These are phyloP conservation scores for Propsilocerus akamusi DNA, from an alignment of 1,140 invertebrate species.

Conservation along the genomic window DNA sequence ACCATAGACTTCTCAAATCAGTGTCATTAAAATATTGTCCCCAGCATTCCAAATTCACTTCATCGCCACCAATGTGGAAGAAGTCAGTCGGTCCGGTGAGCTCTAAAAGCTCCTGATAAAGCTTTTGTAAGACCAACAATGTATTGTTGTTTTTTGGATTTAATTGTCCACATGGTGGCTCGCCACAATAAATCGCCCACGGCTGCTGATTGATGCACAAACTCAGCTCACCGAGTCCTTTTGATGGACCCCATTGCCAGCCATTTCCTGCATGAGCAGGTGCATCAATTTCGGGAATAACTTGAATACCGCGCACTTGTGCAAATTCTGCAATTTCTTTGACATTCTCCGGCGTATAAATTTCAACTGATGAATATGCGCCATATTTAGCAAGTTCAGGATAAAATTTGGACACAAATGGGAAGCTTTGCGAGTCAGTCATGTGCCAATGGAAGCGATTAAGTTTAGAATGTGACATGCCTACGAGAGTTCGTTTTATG, in stretches of 20 bases:
- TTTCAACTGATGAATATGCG: conserved; percentile 46
- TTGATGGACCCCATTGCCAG: conserved; percentile 53
- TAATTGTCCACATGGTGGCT: conserved; percentile 61
- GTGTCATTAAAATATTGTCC: conserved; percentile 50
- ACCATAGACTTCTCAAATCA: conserved; percentile 56
- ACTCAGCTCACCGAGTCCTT: conserved; percentile 44
- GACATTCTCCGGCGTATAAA: conserved; percentile 49
- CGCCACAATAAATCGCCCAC: conserved; percentile 53
- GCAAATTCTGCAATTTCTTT: conserved; percentile 42
- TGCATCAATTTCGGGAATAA: conserved; percentile 53
- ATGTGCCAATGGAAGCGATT: conserved; percentile 78
- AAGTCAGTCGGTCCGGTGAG: conserved; percentile 43
- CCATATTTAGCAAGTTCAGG: conserved; percentile 54
- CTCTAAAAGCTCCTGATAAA: conserved; percentile 46
- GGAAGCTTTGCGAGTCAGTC: conserved; percentile 69
- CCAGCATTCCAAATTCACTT: conserved; percentile 62
- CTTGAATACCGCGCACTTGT: conserved; percentile 43
- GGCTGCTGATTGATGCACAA: conserved; percentile 56
- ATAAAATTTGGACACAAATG: conserved; percentile 42
- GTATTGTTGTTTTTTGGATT: conserved; percentile 60
- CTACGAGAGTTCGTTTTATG: conserved; percentile 53
- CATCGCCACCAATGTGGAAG: conserved; percentile 70
- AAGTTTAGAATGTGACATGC: conserved; percentile 58
- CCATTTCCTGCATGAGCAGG: conserved; percentile 66
- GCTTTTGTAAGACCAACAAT: conserved; percentile 42